These are phyloP conservation scores for Drosophila kuntzei DNA, from an alignment of 2,888 invertebrate genomes.

Conservation along the genomic window DNA sequence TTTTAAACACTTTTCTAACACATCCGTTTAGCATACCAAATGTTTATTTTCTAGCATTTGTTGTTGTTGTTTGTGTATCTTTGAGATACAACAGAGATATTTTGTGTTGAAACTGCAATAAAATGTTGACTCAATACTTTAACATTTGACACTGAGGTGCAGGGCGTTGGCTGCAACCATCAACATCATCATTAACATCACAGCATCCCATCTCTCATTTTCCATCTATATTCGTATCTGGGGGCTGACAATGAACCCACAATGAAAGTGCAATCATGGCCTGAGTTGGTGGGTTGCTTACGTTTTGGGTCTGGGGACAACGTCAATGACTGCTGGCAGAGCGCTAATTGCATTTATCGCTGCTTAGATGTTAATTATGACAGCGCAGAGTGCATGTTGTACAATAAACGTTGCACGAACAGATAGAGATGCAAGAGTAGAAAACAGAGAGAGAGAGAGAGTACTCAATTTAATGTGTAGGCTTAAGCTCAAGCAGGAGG, in stretches of 20 bases:
- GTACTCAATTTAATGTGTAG: conserved; percentile 24
- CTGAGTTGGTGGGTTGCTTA: conserved; percentile 10
- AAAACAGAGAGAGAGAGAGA: background rate
- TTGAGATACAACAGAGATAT: conserved; percentile 46
- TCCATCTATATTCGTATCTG: conserved; percentile 3
- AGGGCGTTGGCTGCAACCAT: conserved; percentile 50
- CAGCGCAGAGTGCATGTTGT: conserved; percentile 57
- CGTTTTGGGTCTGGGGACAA: conserved; percentile 23
- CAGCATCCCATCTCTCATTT: conserved; percentile 9
- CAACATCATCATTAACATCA: background rate
- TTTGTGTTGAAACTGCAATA: conserved; percentile 41
- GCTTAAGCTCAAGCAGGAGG: conserved; percentile 53
- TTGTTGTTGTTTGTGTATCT: conserved; percentile 58
- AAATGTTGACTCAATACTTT: conserved; percentile 59
- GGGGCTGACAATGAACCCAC: conserved; percentile 70
- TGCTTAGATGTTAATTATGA: conserved; percentile 76
- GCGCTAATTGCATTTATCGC: conserved; percentile 76
- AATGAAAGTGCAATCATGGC: conserved; percentile 74
- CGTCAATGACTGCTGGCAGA: conserved; percentile 54
- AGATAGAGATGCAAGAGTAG: background rate
- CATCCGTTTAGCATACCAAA: conserved; percentile 17
- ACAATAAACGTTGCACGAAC: conserved; percentile 38
- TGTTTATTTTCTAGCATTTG: conserved; percentile 49
- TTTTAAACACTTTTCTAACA: conserved; percentile 22
- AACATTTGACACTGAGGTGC: conserved; percentile 61